Conservation (phyloP, 2,797 vertebrate species). For the Rhinichthys osculus region DNA sequence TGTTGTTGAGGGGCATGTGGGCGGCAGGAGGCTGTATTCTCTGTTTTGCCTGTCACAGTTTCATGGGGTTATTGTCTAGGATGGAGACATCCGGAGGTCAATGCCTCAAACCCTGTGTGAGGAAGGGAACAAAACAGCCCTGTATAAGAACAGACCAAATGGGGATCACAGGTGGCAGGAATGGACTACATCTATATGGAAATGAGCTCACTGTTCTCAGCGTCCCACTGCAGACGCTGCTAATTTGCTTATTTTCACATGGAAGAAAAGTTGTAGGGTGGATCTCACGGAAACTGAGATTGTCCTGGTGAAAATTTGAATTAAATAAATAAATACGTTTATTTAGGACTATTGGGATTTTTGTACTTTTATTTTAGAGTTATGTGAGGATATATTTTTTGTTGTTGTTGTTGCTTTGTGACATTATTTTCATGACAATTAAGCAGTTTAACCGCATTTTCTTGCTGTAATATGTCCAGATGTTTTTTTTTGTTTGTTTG, state of each 20-base stretch:
- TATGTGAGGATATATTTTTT: too few species aligned
- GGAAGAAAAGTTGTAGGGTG: background rate
- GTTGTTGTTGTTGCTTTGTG: too few species aligned
- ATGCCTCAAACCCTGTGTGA: slow-evolving; percentile 57
- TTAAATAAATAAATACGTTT: background rate
- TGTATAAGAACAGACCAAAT: slow-evolving; percentile 52
- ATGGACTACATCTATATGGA: slow-evolving; percentile 49
- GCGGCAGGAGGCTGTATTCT: slow-evolving; percentile 39
- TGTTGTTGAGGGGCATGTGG: slow-evolving; percentile 27
- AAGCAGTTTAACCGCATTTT: background rate
- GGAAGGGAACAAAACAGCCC: slow-evolving; percentile 57
- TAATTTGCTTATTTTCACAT: slow-evolving; percentile 14
- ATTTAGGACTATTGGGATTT: background rate
- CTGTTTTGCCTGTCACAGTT: slow-evolving; percentile 41
- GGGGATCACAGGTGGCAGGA: slow-evolving; percentile 62
- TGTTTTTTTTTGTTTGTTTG: background rate
- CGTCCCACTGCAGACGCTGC: slow-evolving; percentile 2
- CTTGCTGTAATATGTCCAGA: background rate
- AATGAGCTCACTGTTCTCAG: slow-evolving; percentile 47
- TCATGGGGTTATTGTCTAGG: slow-evolving; percentile 61
- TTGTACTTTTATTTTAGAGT: too few species aligned
- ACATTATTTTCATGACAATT: background rate
- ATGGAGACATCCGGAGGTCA: slow-evolving; percentile 64
- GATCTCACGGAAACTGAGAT: background rate
- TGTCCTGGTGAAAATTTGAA: background rate